Evolutionary conservation across 2,113 vertebrate species (phyloP), one percentile per base, ranked within the genome.

Genomic region (Peromyscus maniculatus): DNA sequence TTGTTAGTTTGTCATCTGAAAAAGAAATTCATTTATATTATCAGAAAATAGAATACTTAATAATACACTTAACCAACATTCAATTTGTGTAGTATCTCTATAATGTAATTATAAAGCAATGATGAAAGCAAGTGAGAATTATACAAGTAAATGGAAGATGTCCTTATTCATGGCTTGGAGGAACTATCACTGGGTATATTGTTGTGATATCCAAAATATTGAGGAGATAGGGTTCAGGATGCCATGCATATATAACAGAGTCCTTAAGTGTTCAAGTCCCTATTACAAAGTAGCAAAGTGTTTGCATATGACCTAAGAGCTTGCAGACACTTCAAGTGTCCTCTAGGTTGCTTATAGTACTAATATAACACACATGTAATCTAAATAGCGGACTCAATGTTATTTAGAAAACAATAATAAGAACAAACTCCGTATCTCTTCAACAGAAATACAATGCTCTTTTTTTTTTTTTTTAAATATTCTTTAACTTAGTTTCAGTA

Each of bases 361-460:
- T 21, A 77, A 43, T 0, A 3, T 43, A 24, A 46, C 13, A 21
- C 21, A 13, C 6, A 46, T 15, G 28, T 33, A 46, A 62, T 43
- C n/a, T 59, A 39, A 59, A 3, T 19, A 24, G 7, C 12, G 0
- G 15, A 17, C 33, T 17, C 2, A 0, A 7, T 90, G 43, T 19
- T 77, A 31, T 33, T 62, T 62, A 46, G 19, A 3, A 62, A 75
- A 77, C 46, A 59, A 46, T 21, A 15, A 62, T 31, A 77, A 49
- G 10, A 59, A 75, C 36, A 57, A 90, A 64, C 31, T 43, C n/a
- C 4, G 0, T 22, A 77, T 15, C 39, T 64, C 39, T 33, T 77
- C 17, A 64, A 26, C 33, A 46, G 17, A 77, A 59, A 64, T 26
- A 75, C n/a, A 62, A 55, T 62, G 5, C n/a, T n/a, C n/a, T n/a